Conservation (phyloP, 2,888 invertebrate species). For the Conchocele bisecta region DNA sequence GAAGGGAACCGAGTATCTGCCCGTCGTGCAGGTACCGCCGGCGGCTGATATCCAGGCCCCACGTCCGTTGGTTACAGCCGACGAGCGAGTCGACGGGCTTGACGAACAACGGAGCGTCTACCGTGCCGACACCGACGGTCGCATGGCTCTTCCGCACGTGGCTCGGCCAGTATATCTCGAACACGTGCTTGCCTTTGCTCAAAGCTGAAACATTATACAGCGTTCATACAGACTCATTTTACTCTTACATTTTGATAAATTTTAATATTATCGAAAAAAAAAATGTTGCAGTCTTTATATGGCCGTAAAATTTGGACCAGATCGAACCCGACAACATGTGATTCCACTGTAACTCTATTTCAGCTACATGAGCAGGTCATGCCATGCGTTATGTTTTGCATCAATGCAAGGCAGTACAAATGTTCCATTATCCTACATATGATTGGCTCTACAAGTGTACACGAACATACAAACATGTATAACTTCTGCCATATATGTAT, state of each 20-base stretch:
- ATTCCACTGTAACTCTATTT: too few relatives aligned
- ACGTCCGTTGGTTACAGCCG: conserved; percentile 41
- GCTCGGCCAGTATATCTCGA: conserved; percentile 49
- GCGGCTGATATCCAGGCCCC: conserved; percentile 50
- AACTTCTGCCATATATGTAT: too few relatives aligned
- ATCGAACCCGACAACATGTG: too few relatives aligned
- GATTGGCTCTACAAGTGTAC: too few relatives aligned
- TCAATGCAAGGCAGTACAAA: too few relatives aligned
- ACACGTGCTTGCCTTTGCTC: conserved; percentile 55
- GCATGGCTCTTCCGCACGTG: conserved; percentile 33
- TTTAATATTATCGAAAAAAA: not conserved
- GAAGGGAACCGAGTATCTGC: conserved; percentile 26
- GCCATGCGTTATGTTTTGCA: too few relatives aligned
- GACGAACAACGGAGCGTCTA: conserved; percentile 43
- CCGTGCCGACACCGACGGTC: conserved; percentile 48
- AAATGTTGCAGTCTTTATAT: not conserved
- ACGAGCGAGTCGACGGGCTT: conserved; percentile 55
- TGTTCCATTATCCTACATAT: too few relatives aligned
- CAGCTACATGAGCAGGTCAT: too few relatives aligned
- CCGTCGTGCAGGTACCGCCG: conserved; percentile 45
- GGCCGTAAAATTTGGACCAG: too few relatives aligned
- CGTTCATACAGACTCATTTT: not conserved
- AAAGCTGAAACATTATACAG: conserved; percentile 31
- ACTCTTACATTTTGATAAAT: not conserved
- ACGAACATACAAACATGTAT: too few relatives aligned